Conservation (phyloP, 2,113 vertebrate genomes). For the Geococcyx californianus region DNA sequence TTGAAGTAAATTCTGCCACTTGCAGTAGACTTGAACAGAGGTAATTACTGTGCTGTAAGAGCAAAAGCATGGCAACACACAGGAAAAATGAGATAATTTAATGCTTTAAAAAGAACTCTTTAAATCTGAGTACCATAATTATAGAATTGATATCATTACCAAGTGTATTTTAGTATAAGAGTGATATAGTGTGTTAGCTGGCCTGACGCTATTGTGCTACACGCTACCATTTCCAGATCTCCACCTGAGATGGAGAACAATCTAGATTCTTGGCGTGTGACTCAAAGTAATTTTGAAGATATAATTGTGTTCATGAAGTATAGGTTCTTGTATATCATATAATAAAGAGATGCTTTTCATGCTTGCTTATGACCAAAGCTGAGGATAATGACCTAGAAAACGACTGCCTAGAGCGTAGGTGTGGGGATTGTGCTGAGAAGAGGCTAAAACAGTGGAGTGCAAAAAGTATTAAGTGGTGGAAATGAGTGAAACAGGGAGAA, state of each 20-base stretch:
- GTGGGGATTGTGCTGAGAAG: neutral
- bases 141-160: neutral
- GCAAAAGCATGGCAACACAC: neutral
- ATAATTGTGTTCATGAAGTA: neutral
- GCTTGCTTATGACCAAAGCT: neutral
- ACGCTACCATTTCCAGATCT: neutral
- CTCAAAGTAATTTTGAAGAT: neutral
- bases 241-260: neutral
- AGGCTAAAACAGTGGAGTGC: neutral
- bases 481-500: neutral
- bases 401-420: neutral
- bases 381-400: neutral
- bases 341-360: neutral
- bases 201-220: neutral
- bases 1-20: neutral
- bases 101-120: conserved; percentile 17
- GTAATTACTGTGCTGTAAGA: neutral
- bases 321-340: neutral
- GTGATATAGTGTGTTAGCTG: neutral
- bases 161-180: neutral
- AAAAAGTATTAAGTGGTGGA: neutral
- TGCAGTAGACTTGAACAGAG: neutral
- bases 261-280: neutral
- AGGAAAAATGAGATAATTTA: conserved; percentile 5
- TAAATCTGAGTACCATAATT: neutral